Base-by-base conservation (phyloP, 2,797 vertebrate species). In the Apodemus agrarius region DNA sequence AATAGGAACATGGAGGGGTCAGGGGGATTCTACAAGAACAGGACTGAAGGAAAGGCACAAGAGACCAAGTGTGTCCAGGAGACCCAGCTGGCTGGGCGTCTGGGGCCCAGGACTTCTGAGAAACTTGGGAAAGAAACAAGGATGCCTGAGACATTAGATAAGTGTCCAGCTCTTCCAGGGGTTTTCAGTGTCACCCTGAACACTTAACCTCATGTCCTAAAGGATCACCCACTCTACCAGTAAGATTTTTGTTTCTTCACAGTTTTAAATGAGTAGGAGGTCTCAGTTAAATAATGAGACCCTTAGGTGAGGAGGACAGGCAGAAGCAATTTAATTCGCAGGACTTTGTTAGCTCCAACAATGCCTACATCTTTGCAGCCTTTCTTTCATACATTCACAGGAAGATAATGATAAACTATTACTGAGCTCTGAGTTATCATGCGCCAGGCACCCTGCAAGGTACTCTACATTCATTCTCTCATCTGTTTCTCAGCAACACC, bases 401-500 rank as follows among this genome's bases (percentile, higher is more conserved):
- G n/a, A 90, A 86, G 79, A 95, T 88, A 82, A 82, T 65, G 87
- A 94, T 94, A 93, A 93, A 75, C 67, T 43, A 90, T 75, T 90
- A 90, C 90, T 93, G 88, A 95, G 46, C 81, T 85, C 92, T 93
- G 80, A 80, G 43, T 89, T 93, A 63, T 78, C 75, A 89, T 37
- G 75, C 89, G 67, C 78, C 87, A 93, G 94, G 88, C 67, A 88
- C 67, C 84, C 93, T 83, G 82, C 97, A 92, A 94, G 88, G 88
- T 81, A 89, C 91, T 96, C 95, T 78, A 65, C 61, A 95, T 88
- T 97, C 49, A 92, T 94, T 92, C 96, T 97, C 93, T 94, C 91
- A 63, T 89, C 81, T 52, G 37, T 93, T 95, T 96, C 96, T 97
- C 92, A 88, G 96, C 74, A 96, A 75, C 43, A 80, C 87, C 49